These are phyloP conservation scores for Salarias fasciatus DNA, from an alignment of 2,797 vertebrate genomes.

Conservation along the genomic window DNA sequence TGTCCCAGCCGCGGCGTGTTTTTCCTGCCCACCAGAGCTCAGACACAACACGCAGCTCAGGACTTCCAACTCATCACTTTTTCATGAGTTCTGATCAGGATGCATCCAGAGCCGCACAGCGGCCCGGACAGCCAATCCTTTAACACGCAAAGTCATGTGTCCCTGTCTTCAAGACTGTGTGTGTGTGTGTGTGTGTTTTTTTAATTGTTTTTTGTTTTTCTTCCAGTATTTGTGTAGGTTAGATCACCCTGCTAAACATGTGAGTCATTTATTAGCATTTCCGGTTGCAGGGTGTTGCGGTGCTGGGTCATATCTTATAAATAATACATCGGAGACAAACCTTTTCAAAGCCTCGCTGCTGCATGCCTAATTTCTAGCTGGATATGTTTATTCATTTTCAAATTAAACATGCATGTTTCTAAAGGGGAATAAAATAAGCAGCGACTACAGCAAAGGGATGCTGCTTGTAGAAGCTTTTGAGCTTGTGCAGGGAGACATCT, in stretches of 20 bases:
- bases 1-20: conserved; percentile 71
- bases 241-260: conserved; percentile 52
- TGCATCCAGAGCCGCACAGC: conserved; percentile 13
- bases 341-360: conserved; percentile 60
- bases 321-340: conserved; percentile 71
- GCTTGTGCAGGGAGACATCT: conserved; percentile 76
- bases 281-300: conserved; percentile 43
- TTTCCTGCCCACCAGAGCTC: conserved; percentile 74
- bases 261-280: conserved; percentile 58
- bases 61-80: conserved; percentile 63
- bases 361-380: conserved; percentile 63
- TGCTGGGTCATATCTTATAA: conserved; percentile 61
- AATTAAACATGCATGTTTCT: conserved; percentile 67
- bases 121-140: conserved; percentile 24
- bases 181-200: no score
- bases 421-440: conserved; percentile 32
- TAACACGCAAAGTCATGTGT: conserved; percentile 2
- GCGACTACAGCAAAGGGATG: not conserved
- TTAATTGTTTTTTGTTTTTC: no score
- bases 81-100: conserved; percentile 66
- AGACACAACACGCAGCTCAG: conserved; percentile 62
- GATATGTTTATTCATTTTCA: conserved; percentile 73
- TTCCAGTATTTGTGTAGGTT: conserved; percentile 22
- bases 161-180: not conserved
- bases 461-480: conserved; percentile 28